Conservation (phyloP, 2,888 invertebrate species). For the Caenorhabditis wallacei region DNA sequence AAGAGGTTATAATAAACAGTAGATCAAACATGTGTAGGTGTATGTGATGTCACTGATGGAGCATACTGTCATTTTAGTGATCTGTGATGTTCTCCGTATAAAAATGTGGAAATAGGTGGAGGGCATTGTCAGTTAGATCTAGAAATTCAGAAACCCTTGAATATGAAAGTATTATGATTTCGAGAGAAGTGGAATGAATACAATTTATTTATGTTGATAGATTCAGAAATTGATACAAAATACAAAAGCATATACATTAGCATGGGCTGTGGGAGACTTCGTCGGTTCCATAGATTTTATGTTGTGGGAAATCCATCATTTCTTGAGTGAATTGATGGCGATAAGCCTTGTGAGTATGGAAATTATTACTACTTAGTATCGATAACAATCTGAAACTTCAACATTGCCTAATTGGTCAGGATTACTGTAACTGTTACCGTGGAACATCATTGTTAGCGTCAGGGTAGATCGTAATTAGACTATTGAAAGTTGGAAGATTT, state of each 20-base stretch:
- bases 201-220: too few relatives aligned
- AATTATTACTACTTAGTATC: constrained; percentile 58
- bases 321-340: constrained; percentile 56
- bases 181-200: too few relatives aligned
- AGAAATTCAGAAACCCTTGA: too few relatives aligned
- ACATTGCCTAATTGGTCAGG: not conserved
- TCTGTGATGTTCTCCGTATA: constrained; percentile 15
- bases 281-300: constrained; percentile 60
- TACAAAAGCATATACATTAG: too few relatives aligned
- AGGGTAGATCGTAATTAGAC: constrained; percentile 59
- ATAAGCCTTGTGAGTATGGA: constrained; percentile 47
- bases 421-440: constrained; percentile 36
- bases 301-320: constrained; percentile 56
- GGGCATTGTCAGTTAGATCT: too few relatives aligned
- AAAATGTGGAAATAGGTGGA: too few relatives aligned
- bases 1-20: not conserved
- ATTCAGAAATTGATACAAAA: too few relatives aligned
- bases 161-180: too few relatives aligned
- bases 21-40: constrained; percentile 27
- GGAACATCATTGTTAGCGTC: constrained; percentile 60
- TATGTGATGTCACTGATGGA: constrained; percentile 19
- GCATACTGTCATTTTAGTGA: constrained; percentile 10
- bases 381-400: constrained; percentile 59
- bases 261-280: constrained; percentile 58
- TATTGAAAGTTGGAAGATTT: constrained; percentile 24